phyloP scores from a whole-genome alignment of 2,113 vertebrate genomes.

The Paradisaea rubra region DNA sequence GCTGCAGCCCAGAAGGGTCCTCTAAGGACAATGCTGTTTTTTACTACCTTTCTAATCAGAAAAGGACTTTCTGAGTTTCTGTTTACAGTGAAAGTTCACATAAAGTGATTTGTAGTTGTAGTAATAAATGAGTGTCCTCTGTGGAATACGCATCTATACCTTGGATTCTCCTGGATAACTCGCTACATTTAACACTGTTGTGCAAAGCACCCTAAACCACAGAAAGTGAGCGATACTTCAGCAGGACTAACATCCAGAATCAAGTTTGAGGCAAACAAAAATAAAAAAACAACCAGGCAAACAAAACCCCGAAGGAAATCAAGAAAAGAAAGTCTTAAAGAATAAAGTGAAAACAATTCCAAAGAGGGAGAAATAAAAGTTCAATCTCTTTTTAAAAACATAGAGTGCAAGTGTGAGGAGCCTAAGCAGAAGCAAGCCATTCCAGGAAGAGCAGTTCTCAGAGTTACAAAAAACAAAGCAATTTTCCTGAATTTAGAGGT shows the following conservation, averaged over 20 bases:
- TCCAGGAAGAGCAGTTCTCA: background rate
- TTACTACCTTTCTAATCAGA: background rate
- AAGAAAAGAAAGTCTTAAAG: background rate
- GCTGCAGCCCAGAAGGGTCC: background rate
- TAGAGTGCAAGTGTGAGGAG: background rate
- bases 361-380: background rate
- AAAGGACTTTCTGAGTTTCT: background rate
- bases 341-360: background rate
- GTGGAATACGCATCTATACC: background rate
- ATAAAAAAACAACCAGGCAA: background rate
- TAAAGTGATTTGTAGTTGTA: background rate
- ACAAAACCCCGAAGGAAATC: background rate
- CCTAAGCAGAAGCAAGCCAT: background rate
- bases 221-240: background rate
- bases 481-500: background rate
- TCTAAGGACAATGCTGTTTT: background rate
- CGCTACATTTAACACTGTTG: background rate
- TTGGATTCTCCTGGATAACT: background rate
- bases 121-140: background rate
- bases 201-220: background rate
- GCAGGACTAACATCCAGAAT: background rate
- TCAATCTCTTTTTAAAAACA: background rate
- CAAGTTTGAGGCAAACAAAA: background rate
- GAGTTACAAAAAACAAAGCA: background rate
- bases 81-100: background rate